Evolutionary conservation across 2,797 vertebrate species (phyloP).

Genomic region (Urosaurus nigricauda): DNA sequence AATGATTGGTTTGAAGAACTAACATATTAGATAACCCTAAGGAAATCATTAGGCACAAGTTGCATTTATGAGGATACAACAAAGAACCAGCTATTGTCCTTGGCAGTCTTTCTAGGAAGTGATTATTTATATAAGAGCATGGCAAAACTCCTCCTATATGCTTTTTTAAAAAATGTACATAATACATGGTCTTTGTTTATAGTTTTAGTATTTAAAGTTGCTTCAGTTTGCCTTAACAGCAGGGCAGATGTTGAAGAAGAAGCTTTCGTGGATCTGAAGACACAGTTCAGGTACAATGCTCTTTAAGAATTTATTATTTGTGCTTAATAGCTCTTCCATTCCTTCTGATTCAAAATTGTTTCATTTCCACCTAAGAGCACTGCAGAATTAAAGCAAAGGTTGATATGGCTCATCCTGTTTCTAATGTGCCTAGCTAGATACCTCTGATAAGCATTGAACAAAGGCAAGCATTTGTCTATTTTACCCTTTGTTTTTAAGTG

Average conservation of each 20-base stretch:
- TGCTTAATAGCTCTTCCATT: not conserved
- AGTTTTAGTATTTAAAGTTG: conserved; percentile 44
- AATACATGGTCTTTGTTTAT: conserved; percentile 46
- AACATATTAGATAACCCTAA: conserved; percentile 21
- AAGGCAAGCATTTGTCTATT: no score
- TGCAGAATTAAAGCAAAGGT: not conserved
- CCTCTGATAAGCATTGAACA: no score
- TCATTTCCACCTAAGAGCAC: not conserved
- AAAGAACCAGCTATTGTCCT: conserved; percentile 18
- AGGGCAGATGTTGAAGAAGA: not conserved
- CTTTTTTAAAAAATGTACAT: conserved; percentile 5
- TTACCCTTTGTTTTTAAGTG: no score
- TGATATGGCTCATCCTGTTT: not conserved
- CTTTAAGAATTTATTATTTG: not conserved
- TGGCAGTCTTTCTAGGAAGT: not conserved
- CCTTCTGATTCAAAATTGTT: not conserved
- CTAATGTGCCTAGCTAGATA: not conserved
- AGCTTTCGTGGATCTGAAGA: conserved; percentile 18
- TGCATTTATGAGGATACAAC: not conserved
- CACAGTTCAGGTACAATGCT: conserved; percentile 34
- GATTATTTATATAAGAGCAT: conserved; percentile 29
- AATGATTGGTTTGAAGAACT: not conserved
- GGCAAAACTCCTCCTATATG: not conserved
- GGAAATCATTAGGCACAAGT: conserved; percentile 14
- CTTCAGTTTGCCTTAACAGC: not conserved